These are phyloP conservation scores for Cremastinae sp. DNA, from an alignment of 2,888 invertebrate species.

Conservation along the genomic window DNA sequence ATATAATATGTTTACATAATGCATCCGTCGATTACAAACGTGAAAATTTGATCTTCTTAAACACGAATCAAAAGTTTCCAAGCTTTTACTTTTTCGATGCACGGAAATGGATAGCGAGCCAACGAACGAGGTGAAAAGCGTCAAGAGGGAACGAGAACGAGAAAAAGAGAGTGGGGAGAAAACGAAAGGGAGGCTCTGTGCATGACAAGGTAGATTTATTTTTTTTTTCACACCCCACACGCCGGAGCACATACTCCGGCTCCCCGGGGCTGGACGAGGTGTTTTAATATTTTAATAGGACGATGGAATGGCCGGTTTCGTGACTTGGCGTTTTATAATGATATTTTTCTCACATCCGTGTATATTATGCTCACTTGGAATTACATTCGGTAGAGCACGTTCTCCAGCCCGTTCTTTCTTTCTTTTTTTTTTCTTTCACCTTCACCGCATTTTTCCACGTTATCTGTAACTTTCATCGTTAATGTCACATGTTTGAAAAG, in stretches of 20 bases:
- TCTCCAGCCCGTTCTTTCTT: not conserved
- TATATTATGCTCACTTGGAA: constrained; percentile 64
- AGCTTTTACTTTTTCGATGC: constrained; percentile 43
- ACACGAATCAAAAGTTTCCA: constrained; percentile 34
- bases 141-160: constrained; percentile 9
- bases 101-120: constrained; percentile 58
- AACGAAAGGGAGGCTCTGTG: constrained; percentile 74
- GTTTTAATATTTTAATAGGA: constrained; percentile 80
- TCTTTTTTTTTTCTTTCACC: constrained; percentile 8
- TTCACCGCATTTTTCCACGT: not conserved
- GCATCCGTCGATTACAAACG: too few species aligned
- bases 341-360: constrained; percentile 70
- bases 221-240: constrained; percentile 79
- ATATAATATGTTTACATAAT: not conserved
- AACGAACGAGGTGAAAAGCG: constrained; percentile 15
- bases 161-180: constrained; percentile 8
- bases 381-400: constrained; percentile 72
- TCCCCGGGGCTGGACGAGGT: constrained; percentile 77
- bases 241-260: constrained; percentile 64
- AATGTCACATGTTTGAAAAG: too few species aligned
- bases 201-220: constrained; percentile 80
- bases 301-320: constrained; percentile 78
- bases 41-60: constrained; percentile 16
- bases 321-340: constrained; percentile 80
- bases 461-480: not conserved